Conservation (phyloP, 2,888 invertebrate species). For the Fragum fragum region DNA sequence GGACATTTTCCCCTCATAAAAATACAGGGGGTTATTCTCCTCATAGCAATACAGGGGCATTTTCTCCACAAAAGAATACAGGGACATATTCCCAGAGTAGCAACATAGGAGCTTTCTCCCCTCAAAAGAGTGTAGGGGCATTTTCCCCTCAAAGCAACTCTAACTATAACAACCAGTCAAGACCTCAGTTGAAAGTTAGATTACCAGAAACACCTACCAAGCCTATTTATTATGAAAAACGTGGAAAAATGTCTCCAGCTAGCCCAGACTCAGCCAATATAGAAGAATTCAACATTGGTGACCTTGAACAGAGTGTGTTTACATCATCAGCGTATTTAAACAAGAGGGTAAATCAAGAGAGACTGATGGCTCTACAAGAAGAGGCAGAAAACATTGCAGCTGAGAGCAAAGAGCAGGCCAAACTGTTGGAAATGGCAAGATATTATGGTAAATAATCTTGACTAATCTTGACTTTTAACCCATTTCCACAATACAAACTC, state of each 20-base stretch:
- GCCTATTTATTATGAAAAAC: not conserved
- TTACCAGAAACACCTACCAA: slow-evolving; percentile 40
- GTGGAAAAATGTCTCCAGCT: slow-evolving; percentile 28
- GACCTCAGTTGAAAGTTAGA: slow-evolving; percentile 8
- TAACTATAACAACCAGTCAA: slow-evolving; percentile 6
- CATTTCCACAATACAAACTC: too few relatives aligned
- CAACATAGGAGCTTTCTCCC: not conserved
- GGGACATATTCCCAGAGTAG: not conserved
- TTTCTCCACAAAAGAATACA: too few relatives aligned
- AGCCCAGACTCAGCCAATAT: slow-evolving; percentile 61
- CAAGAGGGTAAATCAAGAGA: slow-evolving; percentile 44
- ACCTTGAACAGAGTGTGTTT: slow-evolving; percentile 54
- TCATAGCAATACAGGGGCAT: not conserved
- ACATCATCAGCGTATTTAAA: slow-evolving; percentile 51
- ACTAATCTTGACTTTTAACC: too few relatives aligned
- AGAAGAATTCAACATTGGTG: slow-evolving; percentile 55
- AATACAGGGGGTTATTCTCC: not conserved
- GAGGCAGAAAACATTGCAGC: slow-evolving; percentile 54
- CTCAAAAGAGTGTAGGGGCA: not conserved
- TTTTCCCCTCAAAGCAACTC: not conserved
- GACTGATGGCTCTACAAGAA: slow-evolving; percentile 49
- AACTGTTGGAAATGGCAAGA: slow-evolving; percentile 53
- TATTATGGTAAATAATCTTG: slow-evolving; percentile 36
- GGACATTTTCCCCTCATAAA: not conserved
- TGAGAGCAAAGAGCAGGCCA: slow-evolving; percentile 56